Conservation (phyloP, 2,888 invertebrate genomes). For the Myopa testacea region DNA sequence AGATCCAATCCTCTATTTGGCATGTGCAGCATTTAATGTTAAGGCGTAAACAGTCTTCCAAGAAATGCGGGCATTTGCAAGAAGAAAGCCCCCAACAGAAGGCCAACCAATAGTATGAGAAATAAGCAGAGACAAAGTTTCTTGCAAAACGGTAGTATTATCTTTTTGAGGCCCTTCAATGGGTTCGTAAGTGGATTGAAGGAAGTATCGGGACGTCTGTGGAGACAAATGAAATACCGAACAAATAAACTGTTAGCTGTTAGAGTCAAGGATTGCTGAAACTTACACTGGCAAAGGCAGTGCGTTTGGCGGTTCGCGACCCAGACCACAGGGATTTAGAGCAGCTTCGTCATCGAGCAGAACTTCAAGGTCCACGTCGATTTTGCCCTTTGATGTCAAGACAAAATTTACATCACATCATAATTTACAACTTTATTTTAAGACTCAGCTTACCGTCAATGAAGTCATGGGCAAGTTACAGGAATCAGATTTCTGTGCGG, state of each 20-base stretch:
- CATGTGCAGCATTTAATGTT: not conserved
- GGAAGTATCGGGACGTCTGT: conserved; percentile 74
- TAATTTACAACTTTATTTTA: not conserved
- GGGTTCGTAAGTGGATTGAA: conserved; percentile 74
- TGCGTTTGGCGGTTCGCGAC: conserved; percentile 74
- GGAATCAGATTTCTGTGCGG: conserved; percentile 2
- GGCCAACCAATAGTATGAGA: not conserved
- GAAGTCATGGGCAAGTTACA: not conserved
- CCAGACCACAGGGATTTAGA: conserved; percentile 75
- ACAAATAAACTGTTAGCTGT: not conserved
- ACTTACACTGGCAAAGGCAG: conserved; percentile 75
- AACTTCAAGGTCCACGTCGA: conserved; percentile 77
- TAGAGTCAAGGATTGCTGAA: not conserved
- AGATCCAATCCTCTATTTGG: too few species aligned
- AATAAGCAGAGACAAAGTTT: not conserved
- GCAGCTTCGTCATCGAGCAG: conserved; percentile 73
- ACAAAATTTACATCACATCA: not conserved
- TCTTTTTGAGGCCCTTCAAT: conserved; percentile 68
- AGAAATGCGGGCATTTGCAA: not conserved
- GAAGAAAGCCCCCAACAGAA: not conserved
- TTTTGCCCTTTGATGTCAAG: conserved; percentile 71
- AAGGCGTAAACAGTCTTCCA: not conserved
- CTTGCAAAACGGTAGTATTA: conserved; percentile 52
- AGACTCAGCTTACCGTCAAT: conserved; percentile 8
- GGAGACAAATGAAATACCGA: conserved; percentile 44